Percentiles rank a stretch among this genome's conserved stretches.
These are phyloP conservation scores for Globia sparganii DNA, from an alignment of 2,888 invertebrate species.

Conservation along the genomic window DNA sequence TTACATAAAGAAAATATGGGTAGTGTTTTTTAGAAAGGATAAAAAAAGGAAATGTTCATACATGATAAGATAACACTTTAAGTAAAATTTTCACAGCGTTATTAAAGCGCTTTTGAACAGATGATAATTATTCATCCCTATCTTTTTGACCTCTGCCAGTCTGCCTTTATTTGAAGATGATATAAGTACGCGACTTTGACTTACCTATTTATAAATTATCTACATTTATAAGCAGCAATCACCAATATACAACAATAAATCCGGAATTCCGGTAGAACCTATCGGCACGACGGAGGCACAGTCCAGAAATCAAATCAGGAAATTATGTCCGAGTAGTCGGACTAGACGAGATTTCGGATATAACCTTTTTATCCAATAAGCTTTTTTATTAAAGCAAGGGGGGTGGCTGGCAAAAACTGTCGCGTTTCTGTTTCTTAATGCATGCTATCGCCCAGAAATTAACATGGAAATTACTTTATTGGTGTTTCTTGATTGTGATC, in stretches of 20 bases:
- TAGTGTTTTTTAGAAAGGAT: conserved; percentile 1
- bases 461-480: conserved; percentile 28
- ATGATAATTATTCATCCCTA: background rate
- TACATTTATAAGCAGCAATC: background rate
- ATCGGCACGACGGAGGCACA: background rate
- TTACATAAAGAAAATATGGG: background rate
- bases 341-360: conserved; percentile 6
- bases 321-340: conserved; percentile 3
- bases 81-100: background rate
- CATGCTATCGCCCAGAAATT: conserved; percentile 27
- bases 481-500: conserved; percentile 1
- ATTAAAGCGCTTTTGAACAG: background rate
- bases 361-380: conserved; percentile 34
- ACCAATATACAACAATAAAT: conserved; percentile 3
- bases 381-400: conserved; percentile 16
- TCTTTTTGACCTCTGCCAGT: background rate
- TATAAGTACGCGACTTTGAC: background rate
- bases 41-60: background rate
- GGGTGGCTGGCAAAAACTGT: background rate
- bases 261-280: conserved; percentile 15
- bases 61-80: too few species aligned
- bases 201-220: background rate
- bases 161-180: background rate
- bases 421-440: conserved; percentile 1
- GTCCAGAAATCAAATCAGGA: conserved; percentile 36